Conservation (phyloP, 92 coral and sea anemone species). For the Paragorgia papillata region DNA sequence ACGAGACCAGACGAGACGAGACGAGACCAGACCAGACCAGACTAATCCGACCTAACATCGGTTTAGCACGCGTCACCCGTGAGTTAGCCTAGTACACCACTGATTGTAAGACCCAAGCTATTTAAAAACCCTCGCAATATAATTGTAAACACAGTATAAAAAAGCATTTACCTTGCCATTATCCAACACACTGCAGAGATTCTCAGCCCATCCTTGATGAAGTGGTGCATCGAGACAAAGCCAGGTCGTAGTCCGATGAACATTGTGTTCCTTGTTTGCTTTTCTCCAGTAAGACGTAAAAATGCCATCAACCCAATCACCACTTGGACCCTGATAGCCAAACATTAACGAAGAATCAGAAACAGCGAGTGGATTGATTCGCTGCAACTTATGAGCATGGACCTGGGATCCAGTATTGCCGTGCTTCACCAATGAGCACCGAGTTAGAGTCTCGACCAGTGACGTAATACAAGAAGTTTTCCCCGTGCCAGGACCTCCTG, state of each 20-base stretch:
- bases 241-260: constrained; percentile 96
- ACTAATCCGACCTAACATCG: too few relatives aligned
- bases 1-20: too few relatives aligned
- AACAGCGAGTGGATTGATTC: constrained; percentile 87
- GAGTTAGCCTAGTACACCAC: too few relatives aligned
- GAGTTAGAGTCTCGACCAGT: constrained; percentile 82
- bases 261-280: constrained; percentile 96
- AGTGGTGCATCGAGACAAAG: constrained; percentile 91
- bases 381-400: constrained; percentile 89
- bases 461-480: constrained; percentile 93
- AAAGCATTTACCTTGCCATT: constrained; percentile 75
- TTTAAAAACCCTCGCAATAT: too few relatives aligned
- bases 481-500: constrained; percentile 91
- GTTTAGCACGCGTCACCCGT: too few relatives aligned
- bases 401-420: constrained; percentile 92
- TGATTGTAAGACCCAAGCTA: too few relatives aligned
- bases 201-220: constrained; percentile 98
- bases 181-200: constrained; percentile 86
- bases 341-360: constrained; percentile 94
- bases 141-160: too few relatives aligned
- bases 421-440: constrained; percentile 85
- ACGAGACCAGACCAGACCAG: too few relatives aligned
- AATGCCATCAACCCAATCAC: constrained; percentile 91
- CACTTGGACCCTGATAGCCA: constrained; percentile 77
- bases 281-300: constrained; percentile 94